Base-by-base conservation (phyloP, 2,113 vertebrate species). In the Malurus alboscapulatus region DNA sequence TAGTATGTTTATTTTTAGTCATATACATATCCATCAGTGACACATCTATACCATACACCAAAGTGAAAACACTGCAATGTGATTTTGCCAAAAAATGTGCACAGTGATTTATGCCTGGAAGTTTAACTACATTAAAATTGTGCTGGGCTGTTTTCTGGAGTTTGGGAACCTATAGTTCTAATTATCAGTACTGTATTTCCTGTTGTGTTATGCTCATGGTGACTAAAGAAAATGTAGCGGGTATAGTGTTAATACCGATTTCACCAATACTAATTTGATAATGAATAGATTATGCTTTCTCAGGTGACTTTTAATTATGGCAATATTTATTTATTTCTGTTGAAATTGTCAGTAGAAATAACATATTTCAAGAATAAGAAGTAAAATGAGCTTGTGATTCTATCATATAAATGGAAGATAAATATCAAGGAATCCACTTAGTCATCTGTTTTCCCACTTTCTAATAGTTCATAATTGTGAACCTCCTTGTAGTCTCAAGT, bases 311-410 rank as follows among this genome's bases (percentile, higher is more conserved):
- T 89, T 76, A 76, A 73, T 87, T 88, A 55, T 40, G 38, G n/a
- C 72, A 93, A 57, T 93, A 84, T 90, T 88, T 92, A 69, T 86
- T 89, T 3, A 47, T 86, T 93, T 94, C 27, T 75, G 22, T 91
- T 91, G 38, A 78, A 88, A 54, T 65, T 75, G 9, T 71, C 17
- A 58, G 36, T 86, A 79, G 72, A 88, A 91, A 78, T 90, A 86
- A 86, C 63, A 82, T 85, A 91, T 95, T 92, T 86, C 25, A 44
- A 48, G 54, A 94, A 80, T 19, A 77, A 67, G 47, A 79, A 29
- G 51, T 81, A 69, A 93, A 89, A 44, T 83, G 34, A 76, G 34
- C 55, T 87, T 75, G 47, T 55, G 15, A 29, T 71, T 93, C 67
- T 48, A 73, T 73, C 40, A 24, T 85, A 8, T 38, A 17, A 47